Conservation (phyloP, 2,797 vertebrate genomes). For the Chrosomus eos region DNA sequence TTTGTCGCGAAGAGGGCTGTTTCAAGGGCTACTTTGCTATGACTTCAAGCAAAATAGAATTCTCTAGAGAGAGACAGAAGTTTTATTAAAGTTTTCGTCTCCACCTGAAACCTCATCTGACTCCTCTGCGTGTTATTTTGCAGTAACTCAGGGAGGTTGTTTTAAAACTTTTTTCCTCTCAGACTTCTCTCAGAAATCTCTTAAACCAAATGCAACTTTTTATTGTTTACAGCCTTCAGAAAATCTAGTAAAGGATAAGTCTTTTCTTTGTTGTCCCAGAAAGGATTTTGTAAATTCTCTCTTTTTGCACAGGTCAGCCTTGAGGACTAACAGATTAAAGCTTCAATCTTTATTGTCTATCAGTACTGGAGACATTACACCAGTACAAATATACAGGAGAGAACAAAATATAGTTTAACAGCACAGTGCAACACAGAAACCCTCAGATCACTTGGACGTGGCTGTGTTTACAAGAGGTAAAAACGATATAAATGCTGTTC, state of each 20-base stretch:
- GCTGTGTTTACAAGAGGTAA: no score
- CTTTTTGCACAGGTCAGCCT: background rate
- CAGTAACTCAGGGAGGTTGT: background rate
- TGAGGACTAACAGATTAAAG: background rate
- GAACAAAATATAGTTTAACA: background rate
- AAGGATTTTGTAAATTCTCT: background rate
- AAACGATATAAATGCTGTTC: no score
- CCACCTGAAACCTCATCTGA: conserved; percentile 5
- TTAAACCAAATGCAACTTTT: background rate
- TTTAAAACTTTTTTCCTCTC: conserved; percentile 7
- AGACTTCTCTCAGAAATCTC: conserved; percentile 6
- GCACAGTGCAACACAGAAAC: background rate
- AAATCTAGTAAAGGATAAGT: background rate
- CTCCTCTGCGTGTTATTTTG: background rate
- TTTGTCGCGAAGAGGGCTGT: conserved; percentile 70
- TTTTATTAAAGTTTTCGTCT: conserved; percentile 66
- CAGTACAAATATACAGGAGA: background rate
- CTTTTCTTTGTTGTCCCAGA: background rate
- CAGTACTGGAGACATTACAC: no score
- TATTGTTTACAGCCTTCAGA: conserved; percentile 13
- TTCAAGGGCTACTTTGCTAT: conserved; percentile 62
- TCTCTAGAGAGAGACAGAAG: conserved; percentile 72
- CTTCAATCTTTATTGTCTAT: background rate
- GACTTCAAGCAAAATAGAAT: conserved; percentile 74
- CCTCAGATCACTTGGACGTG: no score